Base-by-base conservation (phyloP, 2,113 vertebrate species). In the Datnioides undecimradiatus region DNA sequence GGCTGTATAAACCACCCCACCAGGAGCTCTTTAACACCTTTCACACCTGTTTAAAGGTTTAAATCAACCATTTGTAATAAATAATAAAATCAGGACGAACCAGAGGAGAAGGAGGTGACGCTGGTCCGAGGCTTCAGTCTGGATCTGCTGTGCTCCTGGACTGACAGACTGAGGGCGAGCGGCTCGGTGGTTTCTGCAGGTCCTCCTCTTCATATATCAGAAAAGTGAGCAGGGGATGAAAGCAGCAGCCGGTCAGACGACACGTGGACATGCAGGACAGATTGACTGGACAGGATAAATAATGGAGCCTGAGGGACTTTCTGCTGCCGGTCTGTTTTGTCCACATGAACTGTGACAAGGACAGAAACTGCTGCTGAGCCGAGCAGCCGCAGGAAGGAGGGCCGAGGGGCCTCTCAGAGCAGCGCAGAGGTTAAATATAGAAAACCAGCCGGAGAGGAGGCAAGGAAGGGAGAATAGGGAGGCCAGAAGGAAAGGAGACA, bases 361-460 rank as follows among this genome's bases (percentile, higher is more conserved):
- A 60, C 36, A 43, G 38, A 69, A 68, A 14, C 27, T 46, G 66
- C 59, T 54, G 58, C 64, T 3, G 45, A 36, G 38, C 7, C 1
- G 5, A 62, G 46, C 25, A 55, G 27, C 33, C 3, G 2, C 16
- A 66, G 51, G 51, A 38, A 2, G 40, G 21, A 25, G 12, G n/a
- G 51, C 19, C 16, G 33, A 29, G 29, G 17, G 9, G 21, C 27
- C 40, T 38, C 13, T 13, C 17, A 19, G 27, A 71, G 36, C 72
- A 19, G 48, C 54, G 5, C 31, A 66, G 55, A 46, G 23, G 62
- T 74, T 78, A 80, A 82, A 81, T 72, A 67, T 75, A 87, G 71
- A 59, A 49, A 49, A n/a, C 19, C 40, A 21, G 34, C 45, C 11
- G 12, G 49, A 31, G 52, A 66, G 34, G 34, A 17, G 25, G 34